Conservation (phyloP, 92 coral and sea anemone species). For the Epizoanthus illoricatus region DNA sequence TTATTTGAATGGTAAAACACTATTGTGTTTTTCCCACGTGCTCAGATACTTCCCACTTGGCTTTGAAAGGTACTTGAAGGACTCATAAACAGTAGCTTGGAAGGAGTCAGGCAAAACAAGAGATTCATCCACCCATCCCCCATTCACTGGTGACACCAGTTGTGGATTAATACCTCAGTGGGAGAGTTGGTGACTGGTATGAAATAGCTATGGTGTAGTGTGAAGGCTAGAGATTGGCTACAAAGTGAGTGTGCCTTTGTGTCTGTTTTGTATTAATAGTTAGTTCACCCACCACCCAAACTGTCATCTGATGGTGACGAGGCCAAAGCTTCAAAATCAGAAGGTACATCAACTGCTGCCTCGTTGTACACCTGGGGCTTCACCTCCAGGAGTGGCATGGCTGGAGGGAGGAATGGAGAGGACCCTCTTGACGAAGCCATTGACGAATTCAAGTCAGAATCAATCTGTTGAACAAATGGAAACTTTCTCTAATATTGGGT, state of each 20-base stretch:
- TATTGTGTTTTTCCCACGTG: too few relatives aligned
- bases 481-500: not conserved
- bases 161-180: too few relatives aligned
- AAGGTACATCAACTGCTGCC: conserved; percentile 77
- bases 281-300: conserved; percentile 21
- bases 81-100: too few relatives aligned
- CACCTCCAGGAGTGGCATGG: conserved; percentile 84
- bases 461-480: conserved; percentile 55
- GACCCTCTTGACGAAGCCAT: conserved; percentile 87
- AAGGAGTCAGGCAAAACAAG: too few relatives aligned
- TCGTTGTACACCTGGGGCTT: conserved; percentile 76
- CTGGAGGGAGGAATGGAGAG: conserved; percentile 96
- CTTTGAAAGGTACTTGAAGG: too few relatives aligned
- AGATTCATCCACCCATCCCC: too few relatives aligned
- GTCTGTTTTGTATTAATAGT: not conserved
- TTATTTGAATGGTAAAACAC: too few relatives aligned
- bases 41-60: too few relatives aligned
- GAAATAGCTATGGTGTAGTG: not conserved
- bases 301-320: conserved; percentile 48
- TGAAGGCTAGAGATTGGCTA: too few relatives aligned
- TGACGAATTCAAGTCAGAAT: conserved; percentile 86
- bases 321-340: conserved; percentile 52
- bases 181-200: too few relatives aligned
- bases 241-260: not conserved
- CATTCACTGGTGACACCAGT: too few relatives aligned